Conservation (phyloP, 2,888 invertebrate genomes). For the Anthoptus insignis region DNA sequence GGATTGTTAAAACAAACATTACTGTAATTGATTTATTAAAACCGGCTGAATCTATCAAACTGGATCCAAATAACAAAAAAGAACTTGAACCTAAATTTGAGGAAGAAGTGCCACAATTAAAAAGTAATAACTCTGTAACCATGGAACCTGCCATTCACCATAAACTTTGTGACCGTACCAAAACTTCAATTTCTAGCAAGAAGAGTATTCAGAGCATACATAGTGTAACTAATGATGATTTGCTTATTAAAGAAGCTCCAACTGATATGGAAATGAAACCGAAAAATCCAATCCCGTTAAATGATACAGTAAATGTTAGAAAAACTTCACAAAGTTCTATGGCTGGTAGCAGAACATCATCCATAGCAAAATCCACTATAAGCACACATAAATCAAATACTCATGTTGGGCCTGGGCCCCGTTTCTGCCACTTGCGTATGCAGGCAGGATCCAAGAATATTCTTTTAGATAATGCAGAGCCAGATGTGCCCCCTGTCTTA, state of each 20-base stretch:
- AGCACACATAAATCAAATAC: conserved; percentile 82
- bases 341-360: conserved; percentile 80
- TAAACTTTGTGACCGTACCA: conserved; percentile 86
- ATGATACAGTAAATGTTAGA: conserved; percentile 62
- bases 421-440: conserved; percentile 92
- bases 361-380: conserved; percentile 80
- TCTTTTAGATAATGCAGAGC: conserved; percentile 92
- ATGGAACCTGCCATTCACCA: conserved; percentile 87
- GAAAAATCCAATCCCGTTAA: conserved; percentile 58
- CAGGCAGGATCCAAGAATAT: conserved; percentile 94
- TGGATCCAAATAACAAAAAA: conserved; percentile 56
- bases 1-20: conserved; percentile 57
- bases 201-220: conserved; percentile 77
- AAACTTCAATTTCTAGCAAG: conserved; percentile 76
- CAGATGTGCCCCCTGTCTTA: conserved; percentile 90
- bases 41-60: conserved; percentile 56
- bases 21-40: conserved; percentile 57
- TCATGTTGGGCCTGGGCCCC: conserved; percentile 88
- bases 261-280: conserved; percentile 63
- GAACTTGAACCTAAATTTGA: conserved; percentile 56
- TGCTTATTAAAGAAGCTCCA: conserved; percentile 64
- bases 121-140: conserved; percentile 62
- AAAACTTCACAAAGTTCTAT: conserved; percentile 81
- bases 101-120: conserved; percentile 63
- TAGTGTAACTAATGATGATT: conserved; percentile 70